Evolutionary conservation across 2,113 vertebrate species (phyloP), one percentile per base, ranked within the genome.

Genomic region (Pygoscelis antarcticus): DNA sequence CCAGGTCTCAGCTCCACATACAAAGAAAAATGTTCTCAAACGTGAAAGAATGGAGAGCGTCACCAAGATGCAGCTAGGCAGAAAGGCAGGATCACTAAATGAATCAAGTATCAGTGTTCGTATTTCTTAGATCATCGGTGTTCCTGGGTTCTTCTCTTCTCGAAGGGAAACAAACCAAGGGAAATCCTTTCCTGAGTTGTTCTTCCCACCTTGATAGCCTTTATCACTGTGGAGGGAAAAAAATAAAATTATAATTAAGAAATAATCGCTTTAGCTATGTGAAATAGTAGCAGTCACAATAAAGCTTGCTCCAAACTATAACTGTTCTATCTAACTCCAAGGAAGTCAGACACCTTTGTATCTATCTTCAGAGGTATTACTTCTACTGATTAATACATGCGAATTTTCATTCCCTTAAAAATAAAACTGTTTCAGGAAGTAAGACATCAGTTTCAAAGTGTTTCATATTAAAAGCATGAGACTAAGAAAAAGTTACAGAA

Each of bases 1-100:
- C 98, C 96, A 96, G 91, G 69, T 95, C 76, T 97, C 98, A 98
- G 96, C 89, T 97, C 96, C 96, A 98, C 98, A 98, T 98, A 94
- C 79, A 92, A 98, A 95, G 84, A 71, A 96, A 90, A 68, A 74
- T 4, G 54, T 54, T 83, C 93, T 81, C 8, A 5, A 90, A 70
- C 22, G 66, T 49, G 36, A 86, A 93, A 64, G 42, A 83, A 84
- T 1, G 15, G 66, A 82, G 52, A 64, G 17, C 0, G 65, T 55
- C 47, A 30, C 64, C 12, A n/a, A 94, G 25, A 89, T 88, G n/a
- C 62, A 93, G 87, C 47, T 6, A 68, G 69, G 36, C 64, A 84
- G 64, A 82, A 95, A 91, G 79, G 77, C 71, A 69, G 57, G 90
- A 81, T 51, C 79, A 65, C 68, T 4, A 88, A 93, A 80, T 15